Percentiles rank a stretch among this genome's conserved stretches.
phyloP scores from a whole-genome alignment of 2,888 invertebrate genomes.

The Eristalinus aeneus region DNA sequence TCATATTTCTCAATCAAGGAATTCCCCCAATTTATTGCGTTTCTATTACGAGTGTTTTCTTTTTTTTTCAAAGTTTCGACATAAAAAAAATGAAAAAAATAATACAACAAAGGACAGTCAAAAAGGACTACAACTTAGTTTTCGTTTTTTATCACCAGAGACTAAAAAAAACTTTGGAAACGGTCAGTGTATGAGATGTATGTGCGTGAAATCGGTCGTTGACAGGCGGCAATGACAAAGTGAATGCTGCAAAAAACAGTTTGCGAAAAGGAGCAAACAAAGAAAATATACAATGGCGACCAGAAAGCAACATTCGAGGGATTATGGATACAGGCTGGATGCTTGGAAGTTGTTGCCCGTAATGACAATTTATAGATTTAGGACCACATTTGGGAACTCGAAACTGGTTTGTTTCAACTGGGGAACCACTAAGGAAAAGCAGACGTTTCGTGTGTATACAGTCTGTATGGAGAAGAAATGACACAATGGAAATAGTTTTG shows the following conservation, averaged over 20 bases:
- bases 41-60: constrained; percentile 38
- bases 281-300: not conserved
- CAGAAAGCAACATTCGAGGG: constrained; percentile 2
- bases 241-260: constrained; percentile 18
- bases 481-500: not conserved
- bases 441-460: constrained; percentile 1
- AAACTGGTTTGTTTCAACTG: constrained; percentile 30
- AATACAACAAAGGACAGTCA: constrained; percentile 9
- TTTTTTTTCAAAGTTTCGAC: constrained; percentile 25
- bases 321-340: not conserved
- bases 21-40: constrained; percentile 48
- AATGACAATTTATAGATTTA: constrained; percentile 47
- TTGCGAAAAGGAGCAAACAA: constrained; percentile 3
- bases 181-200: not conserved
- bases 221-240: not conserved
- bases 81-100: constrained; percentile 18
- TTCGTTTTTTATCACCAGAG: constrained; percentile 36
- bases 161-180: not conserved
- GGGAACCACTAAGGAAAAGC: constrained; percentile 5
- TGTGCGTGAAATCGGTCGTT: constrained; percentile 1
- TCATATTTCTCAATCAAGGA: constrained; percentile 56
- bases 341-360: constrained; percentile 3
- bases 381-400: constrained; percentile 26
- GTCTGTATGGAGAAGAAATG: not conserved
- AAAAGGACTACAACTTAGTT: constrained; percentile 29